Conservation (phyloP, 1,140 invertebrate genomes). For the Philopotamus ludificatus region DNA sequence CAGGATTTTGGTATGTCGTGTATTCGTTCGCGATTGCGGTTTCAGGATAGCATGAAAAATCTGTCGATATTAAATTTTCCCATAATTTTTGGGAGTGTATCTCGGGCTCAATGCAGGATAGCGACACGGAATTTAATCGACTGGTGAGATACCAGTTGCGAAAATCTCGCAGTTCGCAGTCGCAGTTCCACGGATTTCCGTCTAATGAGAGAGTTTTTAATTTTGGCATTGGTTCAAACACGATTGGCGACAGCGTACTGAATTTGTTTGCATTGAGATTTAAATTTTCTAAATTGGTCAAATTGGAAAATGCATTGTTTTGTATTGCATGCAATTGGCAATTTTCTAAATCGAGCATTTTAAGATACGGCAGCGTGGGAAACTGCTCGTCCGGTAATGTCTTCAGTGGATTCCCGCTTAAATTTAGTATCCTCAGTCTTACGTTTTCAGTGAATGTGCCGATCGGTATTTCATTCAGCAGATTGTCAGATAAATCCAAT, state of each 20-base stretch:
- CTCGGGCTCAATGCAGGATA: slow-evolving; percentile 63
- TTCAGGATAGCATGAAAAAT: slow-evolving; percentile 74
- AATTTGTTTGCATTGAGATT: slow-evolving; percentile 70
- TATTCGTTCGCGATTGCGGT: slow-evolving; percentile 50
- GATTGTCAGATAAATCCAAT: slow-evolving; percentile 77
- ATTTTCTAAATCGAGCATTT: slow-evolving; percentile 67
- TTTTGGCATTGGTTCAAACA: slow-evolving; percentile 65
- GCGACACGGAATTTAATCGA: slow-evolving; percentile 62
- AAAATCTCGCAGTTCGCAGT: slow-evolving; percentile 73
- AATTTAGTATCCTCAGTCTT: slow-evolving; percentile 63
- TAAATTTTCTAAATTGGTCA: slow-evolving; percentile 68
- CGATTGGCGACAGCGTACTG: slow-evolving; percentile 61
- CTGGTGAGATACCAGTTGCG: slow-evolving; percentile 69
- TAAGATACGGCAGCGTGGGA: slow-evolving; percentile 67
- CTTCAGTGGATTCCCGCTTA: slow-evolving; percentile 70
- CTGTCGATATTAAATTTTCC: slow-evolving; percentile 63
- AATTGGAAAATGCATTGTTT: slow-evolving; percentile 63
- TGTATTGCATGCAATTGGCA: slow-evolving; percentile 68
- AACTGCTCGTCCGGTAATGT: slow-evolving; percentile 65
- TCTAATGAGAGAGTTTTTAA: slow-evolving; percentile 73
- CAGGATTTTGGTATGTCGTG: slow-evolving; percentile 42
- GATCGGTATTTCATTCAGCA: slow-evolving; percentile 63
- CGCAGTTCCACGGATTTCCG: slow-evolving; percentile 80
- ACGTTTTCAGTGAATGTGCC: slow-evolving; percentile 74
- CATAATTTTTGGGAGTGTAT: slow-evolving; percentile 61